A percentile compares a stretch with the other conserved stretches of the same genome.
These are phyloP conservation scores for Saxidomus purpurata DNA, from an alignment of 1,140 invertebrate species.

Conservation along the genomic window DNA sequence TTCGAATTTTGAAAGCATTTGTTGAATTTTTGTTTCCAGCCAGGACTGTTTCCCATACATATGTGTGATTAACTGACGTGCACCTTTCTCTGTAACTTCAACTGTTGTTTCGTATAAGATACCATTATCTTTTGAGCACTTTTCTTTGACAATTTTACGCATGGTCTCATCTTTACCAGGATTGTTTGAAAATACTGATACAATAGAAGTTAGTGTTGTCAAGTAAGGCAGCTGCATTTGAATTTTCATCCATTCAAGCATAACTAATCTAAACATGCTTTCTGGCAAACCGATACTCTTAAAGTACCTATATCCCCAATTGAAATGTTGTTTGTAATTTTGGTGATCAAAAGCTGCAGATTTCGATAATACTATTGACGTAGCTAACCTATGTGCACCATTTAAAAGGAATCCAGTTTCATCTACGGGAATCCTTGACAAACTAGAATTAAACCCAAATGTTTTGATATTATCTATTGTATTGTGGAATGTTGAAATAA, in stretches of 20 bases:
- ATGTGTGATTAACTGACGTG: not conserved
- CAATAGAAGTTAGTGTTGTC: not conserved
- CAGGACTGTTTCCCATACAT: not conserved
- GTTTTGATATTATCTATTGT: not conserved
- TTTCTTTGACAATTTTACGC: not conserved
- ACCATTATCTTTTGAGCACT: not conserved
- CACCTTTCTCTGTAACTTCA: not conserved
- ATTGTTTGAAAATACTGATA: conserved; percentile 3
- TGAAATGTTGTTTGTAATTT: not conserved
- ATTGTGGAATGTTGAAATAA: not conserved
- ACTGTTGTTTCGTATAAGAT: not conserved
- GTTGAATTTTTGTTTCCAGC: not conserved
- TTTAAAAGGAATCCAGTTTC: not conserved
- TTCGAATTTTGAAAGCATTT: not conserved
- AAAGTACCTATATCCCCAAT: not conserved
- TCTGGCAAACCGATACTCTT: not conserved
- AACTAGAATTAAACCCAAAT: not conserved
- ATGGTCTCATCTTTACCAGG: not conserved
- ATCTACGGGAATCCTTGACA: not conserved
- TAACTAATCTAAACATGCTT: not conserved
- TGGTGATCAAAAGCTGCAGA: not conserved
- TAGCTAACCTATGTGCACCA: not conserved
- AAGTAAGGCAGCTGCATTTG: not conserved
- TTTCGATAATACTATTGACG: not conserved
- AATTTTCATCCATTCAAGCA: not conserved